These are phyloP conservation scores for Actinostola sp. DNA, from an alignment of 92 coral and sea anemone genomes.

Conservation along the genomic window DNA sequence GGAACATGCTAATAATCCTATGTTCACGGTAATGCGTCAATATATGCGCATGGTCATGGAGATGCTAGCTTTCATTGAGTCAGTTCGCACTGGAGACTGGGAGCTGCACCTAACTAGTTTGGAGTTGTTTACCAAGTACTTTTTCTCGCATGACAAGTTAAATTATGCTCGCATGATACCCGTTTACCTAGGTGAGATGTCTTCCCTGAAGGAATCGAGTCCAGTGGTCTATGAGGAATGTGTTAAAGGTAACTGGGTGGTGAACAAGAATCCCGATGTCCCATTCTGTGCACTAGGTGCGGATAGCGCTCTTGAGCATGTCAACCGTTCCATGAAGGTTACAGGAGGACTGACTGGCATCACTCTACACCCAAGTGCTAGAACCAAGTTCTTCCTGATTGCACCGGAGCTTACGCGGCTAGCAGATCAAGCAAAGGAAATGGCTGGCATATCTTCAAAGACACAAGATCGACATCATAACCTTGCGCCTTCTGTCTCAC, in stretches of 20 bases:
- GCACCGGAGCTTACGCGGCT: conserved; percentile 58
- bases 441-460: conserved; percentile 57
- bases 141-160: conserved; percentile 62
- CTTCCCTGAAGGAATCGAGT: conserved; percentile 22
- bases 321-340: conserved; percentile 56
- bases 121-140: conserved; percentile 57
- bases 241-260: conserved; percentile 59
- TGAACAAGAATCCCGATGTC: conserved; percentile 52
- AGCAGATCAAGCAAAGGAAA: conserved; percentile 56
- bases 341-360: conserved; percentile 44
- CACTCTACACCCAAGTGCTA: conserved; percentile 41
- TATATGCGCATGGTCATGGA: conserved; percentile 69
- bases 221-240: conserved; percentile 46
- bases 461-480: conserved; percentile 46
- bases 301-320: conserved; percentile 47
- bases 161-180: conserved; percentile 67
- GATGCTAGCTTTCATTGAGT: conserved; percentile 42
- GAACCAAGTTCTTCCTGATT: conserved; percentile 48
- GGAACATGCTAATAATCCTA: conserved; percentile 35
- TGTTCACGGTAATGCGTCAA: conserved; percentile 51
- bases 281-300: conserved; percentile 64
- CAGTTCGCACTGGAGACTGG: conserved; percentile 67
- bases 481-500: no score
- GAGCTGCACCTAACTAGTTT: conserved; percentile 62
- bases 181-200: conserved; percentile 60